Evolutionary conservation across 2,888 invertebrate species (phyloP), one percentile per base, ranked within the genome.

Genomic region (Cremastobaeus sp.): DNA sequence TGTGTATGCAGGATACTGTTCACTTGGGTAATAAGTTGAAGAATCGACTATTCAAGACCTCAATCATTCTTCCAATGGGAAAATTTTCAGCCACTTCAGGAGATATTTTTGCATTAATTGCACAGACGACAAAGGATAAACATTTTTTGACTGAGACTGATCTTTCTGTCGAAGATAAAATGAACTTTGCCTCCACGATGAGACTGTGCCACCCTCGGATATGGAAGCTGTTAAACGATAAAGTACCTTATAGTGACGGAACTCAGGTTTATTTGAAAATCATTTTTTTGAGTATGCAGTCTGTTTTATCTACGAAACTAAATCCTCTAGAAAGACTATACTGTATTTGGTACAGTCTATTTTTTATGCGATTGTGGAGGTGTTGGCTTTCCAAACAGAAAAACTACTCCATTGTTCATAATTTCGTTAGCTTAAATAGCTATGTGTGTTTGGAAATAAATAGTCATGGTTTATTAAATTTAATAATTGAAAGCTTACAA

Each of bases 21-120:
- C 81, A 81, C 65, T 74, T 80, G 30, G 77, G 76, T 11, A 77
- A 79, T 11, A 81, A 81, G 68, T 20, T 82, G 11, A 76, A 77
- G 70, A 74, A 59, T 11, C 60, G 78, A 12, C 30, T 81, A n/a
- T 66, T 78, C 20, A 82, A 79, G 52, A 39, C 62, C 1, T 79
- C 77, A 18, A 76, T 76, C 11, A 35, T 78, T 4, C 54, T 81
- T 39, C 76, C 77, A 9, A 66, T 79, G 45, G 78, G 79, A 14
- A 55, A 79, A 39, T 74, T 72, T 45, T 12, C 79, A 9, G 70
- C 76, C 11, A 77, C 78, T 3, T 35, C 65, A 9, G 71, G 57
- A 17, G 77, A 81, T 59, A 76, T 79, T 12, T 6, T 11, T 6
- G 39, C 39, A 4, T 3, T 55, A 8, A 17, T 25, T n/a, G 8